Percentiles rank a stretch among this genome's conserved stretches.
phyloP scores from a whole-genome alignment of 2,888 invertebrate species.

The Melipona bicolor region DNA sequence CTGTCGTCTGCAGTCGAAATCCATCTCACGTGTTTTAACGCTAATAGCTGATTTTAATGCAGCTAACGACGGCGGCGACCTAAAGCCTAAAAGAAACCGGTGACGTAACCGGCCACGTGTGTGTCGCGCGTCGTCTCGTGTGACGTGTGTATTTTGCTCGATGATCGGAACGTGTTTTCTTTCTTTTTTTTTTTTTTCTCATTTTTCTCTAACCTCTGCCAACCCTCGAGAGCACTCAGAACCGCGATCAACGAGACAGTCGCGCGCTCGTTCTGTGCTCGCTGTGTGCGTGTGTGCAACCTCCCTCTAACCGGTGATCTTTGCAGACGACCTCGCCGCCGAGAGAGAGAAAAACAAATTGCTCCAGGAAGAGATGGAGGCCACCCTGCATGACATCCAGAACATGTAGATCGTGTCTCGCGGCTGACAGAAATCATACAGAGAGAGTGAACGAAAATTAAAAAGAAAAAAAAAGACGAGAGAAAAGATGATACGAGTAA shows the following conservation, averaged over 20 bases:
- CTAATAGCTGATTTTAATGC: conserved; percentile 16
- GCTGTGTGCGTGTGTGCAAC: conserved; percentile 56
- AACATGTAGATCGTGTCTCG: conserved; percentile 91
- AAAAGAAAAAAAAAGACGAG: no score
- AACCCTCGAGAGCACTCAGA: conserved; percentile 21
- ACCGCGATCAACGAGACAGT: conserved; percentile 22
- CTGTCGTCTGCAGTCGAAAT: conserved; percentile 7
- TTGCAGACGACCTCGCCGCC: conserved; percentile 97
- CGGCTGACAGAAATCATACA: conserved; percentile 53
- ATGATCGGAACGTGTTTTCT: conserved; percentile 7
- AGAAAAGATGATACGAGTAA: no score
- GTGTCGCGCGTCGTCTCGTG: conserved; percentile 36
- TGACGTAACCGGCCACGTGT: neutral
- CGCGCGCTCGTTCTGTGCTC: neutral
- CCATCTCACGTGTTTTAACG: neutral
- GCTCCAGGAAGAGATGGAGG: conserved; percentile 99
- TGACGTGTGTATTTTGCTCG: conserved; percentile 69
- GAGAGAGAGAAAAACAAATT: conserved; percentile 98
- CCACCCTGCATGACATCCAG: conserved; percentile 99
- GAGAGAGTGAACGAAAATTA: no score
- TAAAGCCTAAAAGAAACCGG: neutral
- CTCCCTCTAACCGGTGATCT: conserved; percentile 83
- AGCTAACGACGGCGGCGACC: conserved; percentile 10
- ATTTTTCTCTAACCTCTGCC: conserved; percentile 23
- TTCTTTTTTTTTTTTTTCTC: neutral